phyloP scores from a whole-genome alignment of 1,140 invertebrate genomes.

The Drosophila burlai region DNA sequence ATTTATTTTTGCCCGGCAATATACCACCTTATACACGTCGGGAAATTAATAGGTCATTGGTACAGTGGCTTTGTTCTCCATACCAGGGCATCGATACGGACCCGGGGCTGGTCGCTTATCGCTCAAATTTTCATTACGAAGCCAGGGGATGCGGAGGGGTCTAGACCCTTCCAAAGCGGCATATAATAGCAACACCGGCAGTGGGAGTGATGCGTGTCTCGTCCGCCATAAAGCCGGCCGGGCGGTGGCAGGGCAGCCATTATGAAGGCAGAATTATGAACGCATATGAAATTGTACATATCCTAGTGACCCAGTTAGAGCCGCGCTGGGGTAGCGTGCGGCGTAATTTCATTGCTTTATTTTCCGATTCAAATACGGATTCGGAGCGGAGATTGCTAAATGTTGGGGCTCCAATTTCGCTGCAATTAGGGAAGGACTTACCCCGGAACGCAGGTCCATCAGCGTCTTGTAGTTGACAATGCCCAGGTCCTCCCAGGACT shows the following conservation, averaged over 20 bases:
- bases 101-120: constrained; percentile 28
- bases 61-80: constrained; percentile 40
- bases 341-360: constrained; percentile 47
- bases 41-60: constrained; percentile 74
- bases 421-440: constrained; percentile 73
- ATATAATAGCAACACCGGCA: constrained; percentile 25
- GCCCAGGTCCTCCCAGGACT: constrained; percentile 86
- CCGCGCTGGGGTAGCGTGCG: constrained; percentile 50
- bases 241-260: constrained; percentile 53
- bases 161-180: constrained; percentile 5
- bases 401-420: constrained; percentile 22
- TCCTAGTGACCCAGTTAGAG: constrained; percentile 77
- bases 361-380: constrained; percentile 21
- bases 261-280: constrained; percentile 73
- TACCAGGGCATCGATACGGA: constrained; percentile 38
- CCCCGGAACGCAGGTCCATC: constrained; percentile 86
- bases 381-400: constrained; percentile 29
- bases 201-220: constrained; percentile 66
- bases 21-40: constrained; percentile 25
- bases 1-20: neutral
- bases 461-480: constrained; percentile 86
- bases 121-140: constrained; percentile 64
- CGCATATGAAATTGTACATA: constrained; percentile 78
- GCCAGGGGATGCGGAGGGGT: neutral
- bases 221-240: constrained; percentile 58